Evolutionary conservation across 2,113 vertebrate species (phyloP), one percentile per base, ranked within the genome.

Genomic region (Macrotus californicus): DNA sequence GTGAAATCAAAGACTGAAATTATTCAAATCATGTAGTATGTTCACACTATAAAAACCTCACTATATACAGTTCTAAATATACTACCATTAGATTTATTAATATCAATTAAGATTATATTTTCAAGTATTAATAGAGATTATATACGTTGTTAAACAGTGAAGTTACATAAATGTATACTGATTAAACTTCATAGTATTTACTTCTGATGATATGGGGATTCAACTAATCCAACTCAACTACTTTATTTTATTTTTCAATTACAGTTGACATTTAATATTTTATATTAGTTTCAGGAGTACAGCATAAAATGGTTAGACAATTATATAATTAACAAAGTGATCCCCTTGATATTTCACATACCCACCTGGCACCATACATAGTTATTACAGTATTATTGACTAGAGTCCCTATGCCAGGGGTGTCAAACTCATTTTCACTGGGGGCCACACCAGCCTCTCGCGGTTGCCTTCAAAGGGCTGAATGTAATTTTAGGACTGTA

Each of bases 1-100:
- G 50, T 52, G 21, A 94, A 92, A 89, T 81, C 29, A 94, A 94
- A 95, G 43, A 61, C 46, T 87, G 90, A 84, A 70, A 79, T 70
- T 89, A 61, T 11, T 85, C 89, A 86, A 92, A 87, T 94, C 43
- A 87, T 69, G n/a, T 83, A 72, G 70, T 86, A 92, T 43, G 91
- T 64, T 77, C 7, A 76, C 39, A 69, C 26, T 24, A 83, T 76
- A 31, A 75, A 95, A 80, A 43, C 2, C 77, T 90, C 61, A 88
- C n/a, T 66, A 82, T 26, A 46, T 13, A 90, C 15, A 92, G 6
- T 86, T 86, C 82, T 85, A 64, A 31, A 64, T 31, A 94, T 14
- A 80, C 69, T 76, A 87, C 6, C 41, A 87, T 61, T 91, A 90
- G 31, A 83, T 95, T 89, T 93, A 88, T 50, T 82, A 82, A 79